Base-by-base conservation (phyloP, 2,113 vertebrate species). In the Parus major region DNA sequence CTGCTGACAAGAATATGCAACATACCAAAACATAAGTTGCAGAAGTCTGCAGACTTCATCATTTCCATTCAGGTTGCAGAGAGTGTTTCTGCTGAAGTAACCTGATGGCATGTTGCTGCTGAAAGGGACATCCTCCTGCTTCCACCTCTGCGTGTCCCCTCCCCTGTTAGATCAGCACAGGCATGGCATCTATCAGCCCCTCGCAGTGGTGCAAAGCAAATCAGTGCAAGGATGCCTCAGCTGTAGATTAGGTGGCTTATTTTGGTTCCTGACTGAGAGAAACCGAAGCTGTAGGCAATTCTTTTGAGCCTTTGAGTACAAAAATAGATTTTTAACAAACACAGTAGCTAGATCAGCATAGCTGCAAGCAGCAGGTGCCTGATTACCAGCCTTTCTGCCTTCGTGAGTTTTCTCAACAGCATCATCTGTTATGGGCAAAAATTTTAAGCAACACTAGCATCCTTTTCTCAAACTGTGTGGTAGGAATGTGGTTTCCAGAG, bases 401-500 rank as follows among this genome's bases (percentile, higher is more conserved):
- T 66, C 11, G 3, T 53, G 36, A 70, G 50, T 77, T 53, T 82
- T 69, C 70, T 94, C 84, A 69, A 7, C 55, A 72, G 59, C 76
- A 61, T 91, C 18, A 28, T 69, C 55, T 76, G 39, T 39, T 39
- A 39, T 39, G 46, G 53, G 70, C 10, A 42, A 80, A 93, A 88
- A 50, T 25, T 23, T 17, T 79, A 46, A 9, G 36, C 53, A 73
- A 33, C 16, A 6, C 19, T 47, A 10, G 16, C 21, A 64, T 75
- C 23, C 16, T 68, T 71, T 80, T 69, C 52, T 86, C 44, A 69
- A 82, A 57, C 14, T 82, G 9, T 49, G 36, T 27, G 25, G 36
- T 46, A 85, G 80, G 25, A 88, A 33, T 57, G 53, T 61, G 73
- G n/a, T 61, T 95, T 91, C 55, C 46, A 59, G 70, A 82, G 64